These are phyloP conservation scores for Aleadryas rufinucha DNA, from an alignment of 2,113 vertebrate genomes.

Conservation along the genomic window DNA sequence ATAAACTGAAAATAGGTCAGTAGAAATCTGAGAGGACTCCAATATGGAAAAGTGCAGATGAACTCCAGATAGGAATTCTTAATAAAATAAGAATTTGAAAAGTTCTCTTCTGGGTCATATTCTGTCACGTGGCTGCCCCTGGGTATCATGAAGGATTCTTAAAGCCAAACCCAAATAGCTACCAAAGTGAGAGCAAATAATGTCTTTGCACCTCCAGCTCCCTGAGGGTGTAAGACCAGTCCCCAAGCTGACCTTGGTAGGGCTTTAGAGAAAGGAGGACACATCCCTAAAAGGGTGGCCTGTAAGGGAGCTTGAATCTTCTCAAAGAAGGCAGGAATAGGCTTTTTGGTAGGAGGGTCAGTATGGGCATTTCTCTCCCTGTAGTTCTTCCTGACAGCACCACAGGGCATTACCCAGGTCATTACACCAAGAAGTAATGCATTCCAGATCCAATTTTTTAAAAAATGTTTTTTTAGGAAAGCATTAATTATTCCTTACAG, in stretches of 20 bases:
- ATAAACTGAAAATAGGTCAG: neutral
- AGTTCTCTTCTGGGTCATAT: neutral
- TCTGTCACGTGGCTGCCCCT: neutral
- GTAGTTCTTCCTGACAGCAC: neutral
- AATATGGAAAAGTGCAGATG: neutral
- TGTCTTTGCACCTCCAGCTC: neutral
- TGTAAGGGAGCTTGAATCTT: neutral
- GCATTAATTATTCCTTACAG: fast-evolving
- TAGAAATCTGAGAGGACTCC: neutral
- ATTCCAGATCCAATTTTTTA: neutral
- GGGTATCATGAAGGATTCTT: neutral
- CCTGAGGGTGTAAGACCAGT: neutral
- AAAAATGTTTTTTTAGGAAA: neutral
- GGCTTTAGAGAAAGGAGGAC: neutral
- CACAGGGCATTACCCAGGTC: neutral
- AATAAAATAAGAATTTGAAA: neutral
- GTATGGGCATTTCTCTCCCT: neutral
- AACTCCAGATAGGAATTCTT: neutral
- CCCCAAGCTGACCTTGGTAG: neutral
- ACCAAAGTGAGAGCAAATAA: neutral
- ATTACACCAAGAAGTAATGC: neutral
- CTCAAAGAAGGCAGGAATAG: neutral
- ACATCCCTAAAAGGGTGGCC: fast-evolving
- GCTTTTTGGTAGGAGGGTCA: neutral
- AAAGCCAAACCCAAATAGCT: neutral